Percentiles rank a stretch among this genome's conserved stretches.
These are phyloP conservation scores for Aurelia aurita complex sp. Pacific DNA, from an alignment of 30 jellyfish, hydroid and myxozoan species.

Conservation along the genomic window DNA sequence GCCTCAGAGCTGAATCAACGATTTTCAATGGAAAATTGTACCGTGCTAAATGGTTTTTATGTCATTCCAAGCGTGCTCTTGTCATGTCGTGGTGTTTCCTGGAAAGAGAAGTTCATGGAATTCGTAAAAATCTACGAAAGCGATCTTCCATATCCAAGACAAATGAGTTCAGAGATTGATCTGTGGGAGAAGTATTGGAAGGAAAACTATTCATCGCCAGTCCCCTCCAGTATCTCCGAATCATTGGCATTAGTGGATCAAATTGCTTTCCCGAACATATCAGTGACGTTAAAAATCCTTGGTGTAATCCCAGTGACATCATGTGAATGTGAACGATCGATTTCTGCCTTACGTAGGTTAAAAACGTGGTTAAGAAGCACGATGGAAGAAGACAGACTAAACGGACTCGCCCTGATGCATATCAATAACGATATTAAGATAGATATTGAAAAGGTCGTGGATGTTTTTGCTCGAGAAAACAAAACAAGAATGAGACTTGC, in stretches of 20 bases:
- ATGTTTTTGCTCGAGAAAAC: constrained; percentile 18
- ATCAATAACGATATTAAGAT: constrained; percentile 10
- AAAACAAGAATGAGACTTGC: constrained; percentile 5
- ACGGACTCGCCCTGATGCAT: constrained; percentile 35
- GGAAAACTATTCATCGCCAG: background rate
- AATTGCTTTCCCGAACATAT: constrained; percentile 17
- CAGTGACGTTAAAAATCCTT: constrained; percentile 6
- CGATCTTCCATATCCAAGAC: constrained; percentile 9
- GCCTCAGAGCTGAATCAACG: constrained; percentile 8
- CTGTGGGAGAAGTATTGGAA: no score
- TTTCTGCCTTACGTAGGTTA: constrained; percentile 12
- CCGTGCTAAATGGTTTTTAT: background rate
- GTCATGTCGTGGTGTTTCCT: constrained; percentile 10
- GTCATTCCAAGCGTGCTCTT: constrained; percentile 18
- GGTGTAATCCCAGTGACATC: constrained; percentile 17
- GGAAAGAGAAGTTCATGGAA: constrained; percentile 25
- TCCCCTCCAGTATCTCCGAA: background rate
- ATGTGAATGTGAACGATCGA: constrained; percentile 9
- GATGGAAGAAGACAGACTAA: constrained; percentile 13
- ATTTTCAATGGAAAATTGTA: background rate
- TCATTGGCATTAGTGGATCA: constrained; percentile 15
- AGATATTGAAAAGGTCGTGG: background rate
- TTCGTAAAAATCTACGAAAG: background rate
- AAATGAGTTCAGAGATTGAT: no score
- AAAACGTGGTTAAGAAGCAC: constrained; percentile 26